Conservation (phyloP, 2,113 vertebrate species). For the Onychorhynchus coronatus region DNA sequence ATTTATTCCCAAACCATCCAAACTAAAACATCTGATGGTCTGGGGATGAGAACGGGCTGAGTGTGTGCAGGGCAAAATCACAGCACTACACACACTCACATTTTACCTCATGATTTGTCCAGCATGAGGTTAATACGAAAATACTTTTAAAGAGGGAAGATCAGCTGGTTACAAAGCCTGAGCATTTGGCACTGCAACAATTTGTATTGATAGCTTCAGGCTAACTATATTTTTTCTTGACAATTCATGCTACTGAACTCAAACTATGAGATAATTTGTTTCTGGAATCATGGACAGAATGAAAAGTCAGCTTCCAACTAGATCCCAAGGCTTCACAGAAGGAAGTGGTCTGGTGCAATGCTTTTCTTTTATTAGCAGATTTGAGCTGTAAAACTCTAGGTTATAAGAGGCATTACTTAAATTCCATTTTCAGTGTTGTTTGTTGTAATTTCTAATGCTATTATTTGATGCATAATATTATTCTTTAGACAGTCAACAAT, state of each 20-base stretch:
- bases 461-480: slow-evolving; percentile 13
- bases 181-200: slow-evolving; percentile 10
- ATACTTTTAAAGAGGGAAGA: background rate
- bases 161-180: slow-evolving; percentile 15
- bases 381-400: background rate
- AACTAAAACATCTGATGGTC: background rate
- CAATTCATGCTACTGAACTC: slow-evolving; percentile 26
- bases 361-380: slow-evolving; percentile 7
- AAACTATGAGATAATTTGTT: slow-evolving; percentile 11
- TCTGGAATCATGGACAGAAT: background rate
- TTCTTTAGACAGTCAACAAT: slow-evolving; percentile 11
- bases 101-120: slow-evolving; percentile 13
- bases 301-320: slow-evolving; percentile 8
- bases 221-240: slow-evolving; percentile 40
- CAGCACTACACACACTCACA: background rate
- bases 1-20: background rate
- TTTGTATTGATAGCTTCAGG: slow-evolving; percentile 33
- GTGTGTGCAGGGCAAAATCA: background rate
- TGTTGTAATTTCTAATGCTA: slow-evolving; percentile 1
- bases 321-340: slow-evolving; percentile 16
- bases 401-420: background rate
- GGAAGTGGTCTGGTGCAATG: background rate
- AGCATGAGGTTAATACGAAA: background rate
- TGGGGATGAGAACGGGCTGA: background rate
- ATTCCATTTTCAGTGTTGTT: slow-evolving; percentile 18